phyloP scores from a whole-genome alignment of 2,888 invertebrate species.

The Drosophila nr. fundita region DNA sequence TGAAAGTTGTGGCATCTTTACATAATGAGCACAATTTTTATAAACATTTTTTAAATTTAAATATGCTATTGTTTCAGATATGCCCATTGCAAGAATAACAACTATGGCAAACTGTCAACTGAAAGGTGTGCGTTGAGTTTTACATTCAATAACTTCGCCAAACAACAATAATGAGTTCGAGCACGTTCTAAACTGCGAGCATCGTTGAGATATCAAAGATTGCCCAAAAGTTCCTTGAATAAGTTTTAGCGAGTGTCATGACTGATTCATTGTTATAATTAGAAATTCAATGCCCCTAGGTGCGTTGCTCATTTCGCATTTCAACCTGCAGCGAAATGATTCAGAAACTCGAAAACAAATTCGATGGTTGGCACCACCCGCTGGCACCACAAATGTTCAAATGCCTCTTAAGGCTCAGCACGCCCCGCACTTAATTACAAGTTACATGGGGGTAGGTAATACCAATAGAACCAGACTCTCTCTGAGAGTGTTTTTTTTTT shows the following conservation, averaged over 20 bases:
- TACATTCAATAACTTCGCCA: background rate
- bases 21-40: background rate
- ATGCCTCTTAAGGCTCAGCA: constrained; percentile 55
- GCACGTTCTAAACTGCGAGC: constrained; percentile 20
- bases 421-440: constrained; percentile 70
- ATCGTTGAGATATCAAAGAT: constrained; percentile 6
- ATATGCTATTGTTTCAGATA: background rate
- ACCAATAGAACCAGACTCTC: constrained; percentile 6
- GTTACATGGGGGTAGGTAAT: constrained; percentile 39
- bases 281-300: constrained; percentile 38
- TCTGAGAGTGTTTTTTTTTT: background rate
- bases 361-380: constrained; percentile 26
- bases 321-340: constrained; percentile 27
- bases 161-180: background rate
- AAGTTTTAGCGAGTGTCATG: constrained; percentile 33
- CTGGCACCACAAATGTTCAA: constrained; percentile 9
- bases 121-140: background rate
- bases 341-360: constrained; percentile 35
- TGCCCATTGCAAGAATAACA: background rate
- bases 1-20: background rate
- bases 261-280: constrained; percentile 45
- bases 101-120: background rate
- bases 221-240: background rate
- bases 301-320: constrained; percentile 42
- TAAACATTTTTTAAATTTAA: background rate